These are phyloP conservation scores for Morone saxatilis DNA, from an alignment of 2,113 vertebrate genomes.

Conservation along the genomic window DNA sequence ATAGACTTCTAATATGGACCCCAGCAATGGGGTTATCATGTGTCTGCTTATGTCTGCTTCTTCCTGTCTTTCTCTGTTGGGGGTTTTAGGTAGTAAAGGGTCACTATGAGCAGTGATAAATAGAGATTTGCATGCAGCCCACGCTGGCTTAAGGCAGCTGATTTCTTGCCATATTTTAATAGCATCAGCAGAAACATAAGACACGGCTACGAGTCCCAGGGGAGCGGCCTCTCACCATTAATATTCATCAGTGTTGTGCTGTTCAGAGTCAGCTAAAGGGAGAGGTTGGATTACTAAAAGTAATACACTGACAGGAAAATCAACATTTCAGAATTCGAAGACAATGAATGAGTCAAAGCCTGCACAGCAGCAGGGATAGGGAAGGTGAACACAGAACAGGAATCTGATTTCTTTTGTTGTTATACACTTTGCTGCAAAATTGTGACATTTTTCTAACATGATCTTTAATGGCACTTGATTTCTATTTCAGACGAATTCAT, in stretches of 20 bases:
- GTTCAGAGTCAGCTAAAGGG: conserved; percentile 60
- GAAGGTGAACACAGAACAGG: not conserved
- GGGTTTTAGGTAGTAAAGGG: conserved; percentile 56
- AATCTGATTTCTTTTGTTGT: not conserved
- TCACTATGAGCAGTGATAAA: conserved; percentile 65
- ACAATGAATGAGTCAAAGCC: conserved; percentile 19
- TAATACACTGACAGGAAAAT: conserved; percentile 74
- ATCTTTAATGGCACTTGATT: not conserved
- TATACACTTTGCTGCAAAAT: not conserved
- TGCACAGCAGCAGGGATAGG: conserved; percentile 5
- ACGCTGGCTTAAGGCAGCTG: conserved; percentile 63
- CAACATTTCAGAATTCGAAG: conserved; percentile 61
- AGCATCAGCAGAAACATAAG: conserved; percentile 84
- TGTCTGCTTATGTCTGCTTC: not conserved
- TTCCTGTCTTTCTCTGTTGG: conserved; percentile 22
- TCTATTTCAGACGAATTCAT: conserved; percentile 9
- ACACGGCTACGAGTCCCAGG: conserved; percentile 59
- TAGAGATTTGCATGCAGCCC: conserved; percentile 71
- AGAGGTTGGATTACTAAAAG: conserved; percentile 62
- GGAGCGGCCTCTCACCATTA: conserved; percentile 70
- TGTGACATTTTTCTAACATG: not conserved
- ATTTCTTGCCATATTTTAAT: conserved; percentile 74
- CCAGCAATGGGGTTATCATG: conserved; percentile 16
- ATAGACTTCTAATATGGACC: not conserved
- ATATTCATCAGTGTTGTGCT: conserved; percentile 78